Percentiles rank a stretch among this genome's conserved stretches.
Conservation (phyloP, 1,140 invertebrate species). For the Tyrophagus putrescentiae region DNA sequence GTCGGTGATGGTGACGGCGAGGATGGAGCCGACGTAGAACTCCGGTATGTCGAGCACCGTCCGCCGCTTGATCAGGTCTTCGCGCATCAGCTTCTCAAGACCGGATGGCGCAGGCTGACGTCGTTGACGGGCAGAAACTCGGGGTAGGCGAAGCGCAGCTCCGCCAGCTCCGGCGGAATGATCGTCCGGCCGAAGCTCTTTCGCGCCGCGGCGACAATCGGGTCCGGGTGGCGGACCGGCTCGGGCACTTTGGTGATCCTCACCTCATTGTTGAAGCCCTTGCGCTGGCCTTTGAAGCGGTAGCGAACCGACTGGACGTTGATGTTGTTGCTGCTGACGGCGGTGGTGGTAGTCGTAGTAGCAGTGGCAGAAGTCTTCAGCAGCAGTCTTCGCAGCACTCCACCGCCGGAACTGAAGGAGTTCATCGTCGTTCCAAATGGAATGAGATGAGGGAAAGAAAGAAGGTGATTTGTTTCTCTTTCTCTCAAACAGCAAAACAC, state of each 20-base stretch:
- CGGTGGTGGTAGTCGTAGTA: too few relatives aligned
- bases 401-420: not conserved
- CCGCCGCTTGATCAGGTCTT: conserved; percentile 79
- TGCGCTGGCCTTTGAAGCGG: too few relatives aligned
- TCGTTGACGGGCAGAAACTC: conserved; percentile 86
- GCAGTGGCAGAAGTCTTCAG: too few relatives aligned
- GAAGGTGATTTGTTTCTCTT: not conserved
- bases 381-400: too few relatives aligned
- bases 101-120: conserved; percentile 52
- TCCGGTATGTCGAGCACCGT: conserved; percentile 63
- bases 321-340: too few relatives aligned
- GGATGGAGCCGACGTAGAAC: conserved; percentile 53
- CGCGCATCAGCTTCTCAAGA: conserved; percentile 77
- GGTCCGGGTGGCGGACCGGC: not conserved
- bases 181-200: conserved; percentile 1
- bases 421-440: too few relatives aligned
- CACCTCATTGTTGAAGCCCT: too few relatives aligned
- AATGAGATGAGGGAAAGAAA: too few relatives aligned
- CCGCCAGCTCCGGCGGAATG: conserved; percentile 14
- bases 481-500: too few relatives aligned
- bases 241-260: not conserved
- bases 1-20: conserved; percentile 82
- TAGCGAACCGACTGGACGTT: too few relatives aligned
- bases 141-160: conserved; percentile 57
- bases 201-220: not conserved